Base-by-base conservation (phyloP, 2,797 vertebrate genomes). In the Neolamprologus multifasciatus region DNA sequence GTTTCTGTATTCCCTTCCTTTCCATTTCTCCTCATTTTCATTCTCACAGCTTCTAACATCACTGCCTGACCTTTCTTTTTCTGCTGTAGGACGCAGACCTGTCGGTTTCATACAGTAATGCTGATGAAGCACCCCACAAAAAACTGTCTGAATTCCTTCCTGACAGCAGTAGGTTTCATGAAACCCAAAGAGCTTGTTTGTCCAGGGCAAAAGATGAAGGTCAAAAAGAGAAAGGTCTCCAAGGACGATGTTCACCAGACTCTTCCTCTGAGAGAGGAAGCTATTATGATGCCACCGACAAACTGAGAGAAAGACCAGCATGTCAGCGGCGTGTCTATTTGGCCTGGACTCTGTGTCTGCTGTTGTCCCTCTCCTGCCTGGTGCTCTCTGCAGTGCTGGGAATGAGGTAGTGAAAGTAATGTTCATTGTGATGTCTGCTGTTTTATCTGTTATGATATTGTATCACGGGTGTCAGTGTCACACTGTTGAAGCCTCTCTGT, bases 271-370 rank as follows among this genome's bases (percentile, higher is more conserved):
- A 94, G 79, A 85, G 91, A 7, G 77, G 79, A 31, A 3, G 50
- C 62, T n/a, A 19, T 84, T 69, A 76, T 48, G 40, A 19, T 76
- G 38, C 9, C 13, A 43, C 13, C 1, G 2, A 31, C 43, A 31
- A 76, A 76, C 71, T 13, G 45, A 76, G 17, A 50, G 17, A 76
- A 50, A 76, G 29, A 51, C 33, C 40, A 43, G n/a, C 85, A 8
- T 89, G 78, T 10, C 80, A 23, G 12, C 95, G 96, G 95, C 89
- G 91, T 83, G 84, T 79, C 43, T 88, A 62, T 36, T 8, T 91
- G n/a, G 94, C 93, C 8, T 97, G 97, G 97, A 38, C 31, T 3
- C 9, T 97, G 5, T 97, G 97, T 86, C 79, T 94, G 54, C 79
- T 92, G 21, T 14, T 94, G 54, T 92, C 92, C 16, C 2, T 96